Evolutionary conservation across 2,888 invertebrate genomes (phyloP).

Genomic region (Suillia variegata): DNA sequence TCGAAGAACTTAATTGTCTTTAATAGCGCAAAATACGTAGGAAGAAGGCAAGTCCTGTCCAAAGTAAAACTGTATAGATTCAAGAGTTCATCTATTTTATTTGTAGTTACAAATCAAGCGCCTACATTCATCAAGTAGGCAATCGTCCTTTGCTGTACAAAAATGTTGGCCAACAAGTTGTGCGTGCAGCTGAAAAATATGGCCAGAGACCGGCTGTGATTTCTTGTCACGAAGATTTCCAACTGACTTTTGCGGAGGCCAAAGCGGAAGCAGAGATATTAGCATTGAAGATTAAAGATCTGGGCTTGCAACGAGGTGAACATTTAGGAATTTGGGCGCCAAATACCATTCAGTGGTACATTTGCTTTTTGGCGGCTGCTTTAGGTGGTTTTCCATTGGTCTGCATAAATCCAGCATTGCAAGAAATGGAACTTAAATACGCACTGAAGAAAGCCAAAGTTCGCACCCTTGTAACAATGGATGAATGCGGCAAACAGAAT

Average conservation of each 20-base stretch:
- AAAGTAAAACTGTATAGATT: background rate
- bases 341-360: slow-evolving; percentile 75
- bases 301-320: slow-evolving; percentile 74
- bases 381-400: slow-evolving; percentile 74
- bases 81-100: too few species aligned
- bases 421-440: slow-evolving; percentile 70
- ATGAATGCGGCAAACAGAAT: slow-evolving; percentile 67
- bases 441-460: slow-evolving; percentile 72
- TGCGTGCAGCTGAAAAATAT: slow-evolving; percentile 63
- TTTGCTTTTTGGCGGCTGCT: slow-evolving; percentile 71
- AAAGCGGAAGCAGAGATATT: slow-evolving; percentile 65
- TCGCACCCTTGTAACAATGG: slow-evolving; percentile 69
- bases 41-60: background rate
- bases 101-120: slow-evolving; percentile 40
- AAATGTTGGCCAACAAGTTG: slow-evolving; percentile 67
- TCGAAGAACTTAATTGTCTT: too few species aligned
- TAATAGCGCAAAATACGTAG: too few species aligned
- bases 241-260: slow-evolving; percentile 63
- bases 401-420: slow-evolving; percentile 76
- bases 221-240: slow-evolving; percentile 62
- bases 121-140: slow-evolving; percentile 64
- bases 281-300: slow-evolving; percentile 70
- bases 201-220: slow-evolving; percentile 65
- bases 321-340: slow-evolving; percentile 79
- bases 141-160: slow-evolving; percentile 61